A percentile compares a stretch with the other conserved stretches of the same genome.
Evolutionary conservation across 2,888 invertebrate species (phyloP).

Genomic region (Drosophila tanythrix): DNA sequence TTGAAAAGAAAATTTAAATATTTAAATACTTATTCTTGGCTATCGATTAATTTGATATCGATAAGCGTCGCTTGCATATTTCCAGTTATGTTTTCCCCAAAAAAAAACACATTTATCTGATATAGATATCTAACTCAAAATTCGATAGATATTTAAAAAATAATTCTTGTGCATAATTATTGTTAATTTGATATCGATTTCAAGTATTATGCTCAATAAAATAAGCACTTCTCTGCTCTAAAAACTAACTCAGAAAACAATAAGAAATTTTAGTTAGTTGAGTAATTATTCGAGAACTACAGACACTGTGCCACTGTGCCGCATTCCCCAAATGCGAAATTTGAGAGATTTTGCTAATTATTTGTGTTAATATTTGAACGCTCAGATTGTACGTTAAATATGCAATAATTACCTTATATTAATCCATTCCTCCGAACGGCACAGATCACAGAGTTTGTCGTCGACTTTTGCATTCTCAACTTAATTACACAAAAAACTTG

Average conservation of each 20-base stretch:
- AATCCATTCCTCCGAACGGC: constrained; percentile 25
- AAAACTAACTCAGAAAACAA: not conserved
- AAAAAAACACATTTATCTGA: too few relatives aligned
- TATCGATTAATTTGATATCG: too few relatives aligned
- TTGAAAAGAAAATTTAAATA: too few relatives aligned
- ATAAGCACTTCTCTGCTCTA: not conserved
- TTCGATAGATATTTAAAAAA: too few relatives aligned
- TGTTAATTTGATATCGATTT: too few relatives aligned
- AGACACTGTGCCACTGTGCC: constrained; percentile 8
- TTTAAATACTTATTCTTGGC: too few relatives aligned
- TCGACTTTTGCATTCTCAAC: constrained; percentile 46
- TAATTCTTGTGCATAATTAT: too few relatives aligned
- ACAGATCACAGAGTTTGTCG: constrained; percentile 42
- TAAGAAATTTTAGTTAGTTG: not conserved
- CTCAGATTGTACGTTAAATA: constrained; percentile 30
- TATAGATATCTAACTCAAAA: too few relatives aligned
- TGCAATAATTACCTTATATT: constrained; percentile 27
- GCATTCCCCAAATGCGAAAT: not conserved
- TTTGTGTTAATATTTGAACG: constrained; percentile 48
- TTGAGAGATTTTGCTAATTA: constrained; percentile 38
- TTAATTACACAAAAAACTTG: constrained; percentile 51
- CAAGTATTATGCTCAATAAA: not conserved
- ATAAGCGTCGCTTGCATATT: too few relatives aligned
- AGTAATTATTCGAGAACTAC: not conserved
- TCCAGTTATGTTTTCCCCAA: too few relatives aligned